Evolutionary conservation across 1,140 invertebrate genomes (phyloP).

Genomic region (Tetramorium simillimum): DNA sequence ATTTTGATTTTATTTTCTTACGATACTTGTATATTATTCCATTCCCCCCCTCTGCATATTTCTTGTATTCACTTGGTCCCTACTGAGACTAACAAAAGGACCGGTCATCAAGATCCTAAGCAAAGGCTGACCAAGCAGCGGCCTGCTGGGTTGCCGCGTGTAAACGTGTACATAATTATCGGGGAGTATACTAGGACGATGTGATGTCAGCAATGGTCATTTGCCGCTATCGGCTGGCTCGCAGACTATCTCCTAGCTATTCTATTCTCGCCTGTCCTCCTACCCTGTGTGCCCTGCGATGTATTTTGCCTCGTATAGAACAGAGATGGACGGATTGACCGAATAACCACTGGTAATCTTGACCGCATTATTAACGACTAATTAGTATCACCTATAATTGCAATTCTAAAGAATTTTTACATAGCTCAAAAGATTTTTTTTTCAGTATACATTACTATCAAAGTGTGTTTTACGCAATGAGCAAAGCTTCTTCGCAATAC

Average conservation of each 20-base stretch:
- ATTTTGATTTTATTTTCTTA: not conserved
- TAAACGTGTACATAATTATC: conserved; percentile 80
- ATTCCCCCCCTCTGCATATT: not conserved
- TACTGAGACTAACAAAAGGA: conserved; percentile 46
- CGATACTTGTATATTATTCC: not conserved
- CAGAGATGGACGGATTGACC: conserved; percentile 26
- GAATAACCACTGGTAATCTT: conserved; percentile 2
- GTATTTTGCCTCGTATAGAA: conserved; percentile 63
- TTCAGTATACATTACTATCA: not conserved
- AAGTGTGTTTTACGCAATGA: not conserved
- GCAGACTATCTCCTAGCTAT: conserved; percentile 73
- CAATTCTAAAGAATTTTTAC: not conserved
- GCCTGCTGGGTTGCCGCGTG: conserved; percentile 58
- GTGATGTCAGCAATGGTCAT: conserved; percentile 79
- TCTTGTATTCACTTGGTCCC: conserved; percentile 25
- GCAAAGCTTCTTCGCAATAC: not conserved
- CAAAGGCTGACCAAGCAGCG: conserved; percentile 81
- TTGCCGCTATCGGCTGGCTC: conserved; percentile 74
- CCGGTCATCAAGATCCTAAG: conserved; percentile 78
- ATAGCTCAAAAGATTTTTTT: not conserved
- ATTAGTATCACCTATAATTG: conserved; percentile 22
- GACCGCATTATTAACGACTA: conserved; percentile 42
- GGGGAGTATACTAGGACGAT: conserved; percentile 75
- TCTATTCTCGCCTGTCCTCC: conserved; percentile 69
- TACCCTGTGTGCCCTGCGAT: conserved; percentile 48